Evolutionary conservation across 2,888 invertebrate genomes (phyloP).

Genomic region (Prostheceraeus crozeri): DNA sequence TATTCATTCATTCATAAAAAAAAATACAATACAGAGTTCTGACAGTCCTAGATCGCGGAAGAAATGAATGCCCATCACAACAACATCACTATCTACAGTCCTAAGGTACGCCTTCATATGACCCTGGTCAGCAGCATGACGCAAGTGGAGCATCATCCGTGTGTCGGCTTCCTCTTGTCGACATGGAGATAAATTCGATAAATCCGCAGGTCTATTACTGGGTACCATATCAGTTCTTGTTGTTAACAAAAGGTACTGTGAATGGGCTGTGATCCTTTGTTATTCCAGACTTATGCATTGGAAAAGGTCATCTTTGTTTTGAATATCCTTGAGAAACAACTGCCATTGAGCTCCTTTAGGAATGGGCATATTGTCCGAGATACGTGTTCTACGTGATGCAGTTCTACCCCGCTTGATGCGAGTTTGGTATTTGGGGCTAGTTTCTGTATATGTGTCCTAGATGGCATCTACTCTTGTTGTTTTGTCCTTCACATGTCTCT

Average conservation of each 20-base stretch:
- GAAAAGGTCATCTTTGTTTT: conserved; percentile 20
- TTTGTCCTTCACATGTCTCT: conserved; percentile 14
- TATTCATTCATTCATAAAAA: too few species aligned
- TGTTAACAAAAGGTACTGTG: not conserved
- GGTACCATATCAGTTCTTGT: conserved; percentile 8
- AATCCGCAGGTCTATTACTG: conserved; percentile 14
- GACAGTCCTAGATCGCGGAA: conserved; percentile 7
- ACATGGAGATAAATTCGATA: conserved; percentile 14
- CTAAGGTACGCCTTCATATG: conserved; percentile 20
- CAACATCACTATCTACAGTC: conserved; percentile 22
- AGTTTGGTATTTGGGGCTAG: conserved; percentile 12
- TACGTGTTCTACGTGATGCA: conserved; percentile 19
- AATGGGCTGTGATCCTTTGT: conserved; percentile 21
- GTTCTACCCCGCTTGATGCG: conserved; percentile 21
- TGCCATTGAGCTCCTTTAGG: conserved; percentile 24
- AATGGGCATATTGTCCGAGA: conserved; percentile 14
- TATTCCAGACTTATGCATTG: conserved; percentile 13
- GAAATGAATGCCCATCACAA: too few species aligned
- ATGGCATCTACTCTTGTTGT: conserved; percentile 27
- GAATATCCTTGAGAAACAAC: conserved; percentile 24
- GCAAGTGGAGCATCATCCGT: conserved; percentile 6
- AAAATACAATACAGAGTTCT: not conserved
- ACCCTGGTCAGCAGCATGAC: conserved; percentile 18
- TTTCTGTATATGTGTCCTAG: conserved; percentile 21
- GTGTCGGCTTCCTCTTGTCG: not conserved